Evolutionary conservation across 2,888 invertebrate species (phyloP).

Genomic region (Eupithecia abbreviata): DNA sequence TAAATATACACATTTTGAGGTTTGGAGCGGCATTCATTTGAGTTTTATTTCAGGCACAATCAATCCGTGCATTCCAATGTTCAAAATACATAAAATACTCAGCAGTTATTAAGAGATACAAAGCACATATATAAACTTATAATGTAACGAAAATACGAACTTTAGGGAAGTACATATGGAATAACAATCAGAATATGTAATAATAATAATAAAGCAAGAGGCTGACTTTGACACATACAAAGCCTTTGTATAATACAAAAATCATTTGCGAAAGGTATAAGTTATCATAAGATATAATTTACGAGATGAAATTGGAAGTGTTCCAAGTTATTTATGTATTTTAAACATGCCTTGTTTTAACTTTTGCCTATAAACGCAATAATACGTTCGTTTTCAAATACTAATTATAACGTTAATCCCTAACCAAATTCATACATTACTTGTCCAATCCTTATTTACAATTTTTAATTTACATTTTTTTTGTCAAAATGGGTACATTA

Average conservation of each 20-base stretch:
- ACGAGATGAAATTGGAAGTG: not conserved
- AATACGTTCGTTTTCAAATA: constrained; percentile 62
- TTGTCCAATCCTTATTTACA: constrained; percentile 43
- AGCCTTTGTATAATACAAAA: not conserved
- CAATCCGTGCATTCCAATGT: constrained; percentile 81
- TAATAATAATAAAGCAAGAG: not conserved
- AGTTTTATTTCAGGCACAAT: constrained; percentile 78
- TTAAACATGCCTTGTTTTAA: constrained; percentile 65
- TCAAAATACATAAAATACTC: constrained; percentile 71
- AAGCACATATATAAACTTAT: not conserved
- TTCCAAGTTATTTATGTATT: constrained; percentile 67
- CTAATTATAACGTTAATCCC: constrained; percentile 56
- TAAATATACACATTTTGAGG: constrained; percentile 81
- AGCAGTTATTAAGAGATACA: constrained; percentile 15
- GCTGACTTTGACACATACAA: not conserved
- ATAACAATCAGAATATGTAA: not conserved
- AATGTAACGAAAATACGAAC: not conserved
- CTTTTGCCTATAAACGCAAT: constrained; percentile 64
- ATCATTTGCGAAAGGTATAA: not conserved
- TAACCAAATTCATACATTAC: constrained; percentile 50
- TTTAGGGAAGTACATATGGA: not conserved
- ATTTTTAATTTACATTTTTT: constrained; percentile 24
- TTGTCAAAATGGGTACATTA: constrained; percentile 13
- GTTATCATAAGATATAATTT: not conserved
- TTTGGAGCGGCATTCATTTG: constrained; percentile 82